A percentile compares a stretch with the other conserved stretches of the same genome.
Evolutionary conservation across 2,888 invertebrate genomes (phyloP).

Genomic region (Endomychus coccineus): DNA sequence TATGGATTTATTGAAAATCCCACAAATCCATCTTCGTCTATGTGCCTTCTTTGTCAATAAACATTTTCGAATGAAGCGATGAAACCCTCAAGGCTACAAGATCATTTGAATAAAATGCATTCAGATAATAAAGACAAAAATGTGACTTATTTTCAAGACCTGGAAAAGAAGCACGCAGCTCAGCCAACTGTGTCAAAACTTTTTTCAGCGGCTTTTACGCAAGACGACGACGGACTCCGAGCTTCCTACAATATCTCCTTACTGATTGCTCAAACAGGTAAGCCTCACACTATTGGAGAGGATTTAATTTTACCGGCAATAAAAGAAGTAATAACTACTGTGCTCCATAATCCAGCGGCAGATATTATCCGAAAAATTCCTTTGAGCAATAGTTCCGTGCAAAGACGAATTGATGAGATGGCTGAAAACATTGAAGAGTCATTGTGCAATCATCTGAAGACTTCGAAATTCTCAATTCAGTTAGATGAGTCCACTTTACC

Average conservation of each 20-base stretch:
- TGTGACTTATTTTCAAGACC: constrained; percentile 11
- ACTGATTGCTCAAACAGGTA: constrained; percentile 16
- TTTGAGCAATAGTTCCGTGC: constrained; percentile 20
- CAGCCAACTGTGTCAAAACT: too few relatives aligned
- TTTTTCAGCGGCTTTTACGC: too few relatives aligned
- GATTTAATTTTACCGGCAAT: constrained; percentile 23
- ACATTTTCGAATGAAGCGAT: constrained; percentile 25
- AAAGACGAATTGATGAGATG: constrained; percentile 23
- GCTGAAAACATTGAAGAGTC: constrained; percentile 21
- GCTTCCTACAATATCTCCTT: constrained; percentile 20
- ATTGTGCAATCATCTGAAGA: constrained; percentile 20
- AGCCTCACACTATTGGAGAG: constrained; percentile 19
- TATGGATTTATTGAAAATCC: constrained; percentile 11
- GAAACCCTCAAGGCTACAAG: constrained; percentile 16
- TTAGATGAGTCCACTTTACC: constrained; percentile 26
- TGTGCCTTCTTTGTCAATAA: constrained; percentile 22
- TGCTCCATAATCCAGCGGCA: constrained; percentile 18
- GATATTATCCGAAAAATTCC: constrained; percentile 13
- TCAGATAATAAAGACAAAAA: constrained; percentile 14
- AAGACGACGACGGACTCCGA: too few relatives aligned
- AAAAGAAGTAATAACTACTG: constrained; percentile 19
- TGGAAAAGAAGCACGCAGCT: constrained; percentile 12
- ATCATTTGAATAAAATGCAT: constrained; percentile 15
- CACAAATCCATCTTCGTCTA: constrained; percentile 7
- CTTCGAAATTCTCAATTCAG: constrained; percentile 23